These are phyloP conservation scores for Melieria picta DNA, from an alignment of 2,888 invertebrate species.

Conservation along the genomic window DNA sequence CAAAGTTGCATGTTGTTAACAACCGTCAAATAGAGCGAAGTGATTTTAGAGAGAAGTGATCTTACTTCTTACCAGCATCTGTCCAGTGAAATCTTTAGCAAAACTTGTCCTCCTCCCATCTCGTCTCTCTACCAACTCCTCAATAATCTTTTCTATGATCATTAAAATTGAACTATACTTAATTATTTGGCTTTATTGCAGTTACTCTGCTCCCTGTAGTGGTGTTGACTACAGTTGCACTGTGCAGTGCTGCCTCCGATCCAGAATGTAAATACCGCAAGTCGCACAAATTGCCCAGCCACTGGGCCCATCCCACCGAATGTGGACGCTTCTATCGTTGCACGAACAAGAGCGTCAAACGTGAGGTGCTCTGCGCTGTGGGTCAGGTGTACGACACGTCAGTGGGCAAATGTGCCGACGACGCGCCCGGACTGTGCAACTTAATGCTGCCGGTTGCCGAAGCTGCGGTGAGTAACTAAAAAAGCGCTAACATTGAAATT, in stretches of 20 bases:
- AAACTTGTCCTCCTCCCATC: background rate
- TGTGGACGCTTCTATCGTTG: conserved; percentile 58
- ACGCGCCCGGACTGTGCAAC: conserved; percentile 49
- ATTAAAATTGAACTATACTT: background rate
- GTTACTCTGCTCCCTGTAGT: conserved; percentile 56
- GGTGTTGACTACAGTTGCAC: conserved; percentile 47
- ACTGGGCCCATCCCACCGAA: conserved; percentile 55
- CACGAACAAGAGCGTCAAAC: conserved; percentile 49
- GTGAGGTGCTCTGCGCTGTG: conserved; percentile 50
- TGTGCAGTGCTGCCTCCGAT: conserved; percentile 50
- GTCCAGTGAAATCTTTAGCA: background rate
- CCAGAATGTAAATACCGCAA: conserved; percentile 57
- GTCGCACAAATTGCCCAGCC: conserved; percentile 47
- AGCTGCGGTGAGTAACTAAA: conserved; percentile 38
- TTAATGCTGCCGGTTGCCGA: conserved; percentile 49
- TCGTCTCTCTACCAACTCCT: background rate
- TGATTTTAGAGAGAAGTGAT: too few species aligned
- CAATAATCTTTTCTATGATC: background rate
- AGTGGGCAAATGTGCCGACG: conserved; percentile 50
- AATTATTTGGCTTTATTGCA: conserved; percentile 33
- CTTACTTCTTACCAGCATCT: background rate
- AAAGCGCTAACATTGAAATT: background rate
- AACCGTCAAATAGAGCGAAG: background rate
- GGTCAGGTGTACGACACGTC: conserved; percentile 54
- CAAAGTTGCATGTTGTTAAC: too few species aligned